Evolutionary conservation across 2,888 invertebrate genomes (phyloP), one percentile per base, ranked within the genome.

Genomic region (Byasa hedistus): DNA sequence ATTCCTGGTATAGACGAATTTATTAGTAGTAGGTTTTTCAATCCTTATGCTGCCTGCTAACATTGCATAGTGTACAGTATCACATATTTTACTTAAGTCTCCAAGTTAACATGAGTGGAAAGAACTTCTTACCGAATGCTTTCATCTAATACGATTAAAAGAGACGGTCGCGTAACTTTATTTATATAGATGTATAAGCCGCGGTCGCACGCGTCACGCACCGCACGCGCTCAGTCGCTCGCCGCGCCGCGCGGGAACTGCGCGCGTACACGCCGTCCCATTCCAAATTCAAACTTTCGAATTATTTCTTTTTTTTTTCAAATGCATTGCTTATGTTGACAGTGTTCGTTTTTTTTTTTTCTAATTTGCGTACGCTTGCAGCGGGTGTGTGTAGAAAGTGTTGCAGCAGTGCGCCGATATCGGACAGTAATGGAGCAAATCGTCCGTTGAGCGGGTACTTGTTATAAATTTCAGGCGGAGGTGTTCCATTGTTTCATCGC

Each of bases 381-480:
- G 76, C 68, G 54, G 70, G 68, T 69, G 70, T 70, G 66, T 52
- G 56, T 84, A 84, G 85, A 86, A 85, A 87, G 86, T 79, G 85
- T 80, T 80, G 73, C 83, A 84, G 77, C 78, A 87, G 73, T 75
- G 79, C 74, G 76, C 74, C 72, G 70, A 75, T 76, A 73, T 80
- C 82, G 82, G 81, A 84, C 77, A 79, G 77, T 56, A 60, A 65
- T 85, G 84, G 81, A 84, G 81, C 79, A 82, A 48, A 80, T 79
- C 78, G 76, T 76, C 76, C 76, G 75, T 48, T 59, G 44, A 78
- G 79, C 78, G 81, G 81, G 79, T 83, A 83, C 79, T 81, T 79
- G 76, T 76, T 73, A 74, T 81, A 76, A 32, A 82, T 85, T 87
- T 85, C 84, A 88, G 83, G 84, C 86, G 80, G 80, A 81, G 75